Evolutionary conservation across 2,888 invertebrate genomes (phyloP).

Genomic region (Antheraea yamamai): DNA sequence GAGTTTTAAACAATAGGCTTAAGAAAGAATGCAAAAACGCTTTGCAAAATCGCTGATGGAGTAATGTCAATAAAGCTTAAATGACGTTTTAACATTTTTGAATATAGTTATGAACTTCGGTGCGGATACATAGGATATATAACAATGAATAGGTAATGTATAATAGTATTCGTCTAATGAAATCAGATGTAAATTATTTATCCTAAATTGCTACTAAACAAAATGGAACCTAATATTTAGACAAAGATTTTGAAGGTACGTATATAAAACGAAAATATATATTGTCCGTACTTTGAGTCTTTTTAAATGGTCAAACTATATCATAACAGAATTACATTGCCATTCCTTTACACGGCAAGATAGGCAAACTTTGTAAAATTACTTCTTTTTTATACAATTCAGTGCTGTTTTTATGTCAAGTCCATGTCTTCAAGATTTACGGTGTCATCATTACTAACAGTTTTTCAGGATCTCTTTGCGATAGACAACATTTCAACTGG

Average conservation of each 20-base stretch:
- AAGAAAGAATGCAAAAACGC: slow-evolving; percentile 54
- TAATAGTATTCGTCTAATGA: neutral
- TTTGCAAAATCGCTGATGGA: slow-evolving; percentile 30
- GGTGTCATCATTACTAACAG: neutral
- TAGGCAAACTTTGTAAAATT: no score
- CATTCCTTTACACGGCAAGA: no score
- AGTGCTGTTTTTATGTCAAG: no score
- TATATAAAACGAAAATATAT: neutral
- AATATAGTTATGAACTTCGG: neutral
- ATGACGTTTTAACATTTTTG: slow-evolving; percentile 7
- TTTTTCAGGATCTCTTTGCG: neutral
- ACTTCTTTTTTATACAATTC: no score
- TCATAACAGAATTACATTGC: no score
- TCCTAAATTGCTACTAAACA: neutral
- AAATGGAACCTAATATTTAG: neutral
- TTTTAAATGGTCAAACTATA: no score
- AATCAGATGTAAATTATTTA: neutral
- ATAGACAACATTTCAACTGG: neutral
- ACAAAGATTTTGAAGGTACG: neutral
- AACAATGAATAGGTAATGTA: neutral
- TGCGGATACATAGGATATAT: neutral
- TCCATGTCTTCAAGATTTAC: neutral
- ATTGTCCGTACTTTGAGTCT: no score
- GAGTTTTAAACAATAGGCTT: slow-evolving; percentile 62
- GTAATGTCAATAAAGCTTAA: slow-evolving; percentile 16